Evolutionary conservation across 2,113 vertebrate species (phyloP).

Genomic region (Cavia aperea): DNA sequence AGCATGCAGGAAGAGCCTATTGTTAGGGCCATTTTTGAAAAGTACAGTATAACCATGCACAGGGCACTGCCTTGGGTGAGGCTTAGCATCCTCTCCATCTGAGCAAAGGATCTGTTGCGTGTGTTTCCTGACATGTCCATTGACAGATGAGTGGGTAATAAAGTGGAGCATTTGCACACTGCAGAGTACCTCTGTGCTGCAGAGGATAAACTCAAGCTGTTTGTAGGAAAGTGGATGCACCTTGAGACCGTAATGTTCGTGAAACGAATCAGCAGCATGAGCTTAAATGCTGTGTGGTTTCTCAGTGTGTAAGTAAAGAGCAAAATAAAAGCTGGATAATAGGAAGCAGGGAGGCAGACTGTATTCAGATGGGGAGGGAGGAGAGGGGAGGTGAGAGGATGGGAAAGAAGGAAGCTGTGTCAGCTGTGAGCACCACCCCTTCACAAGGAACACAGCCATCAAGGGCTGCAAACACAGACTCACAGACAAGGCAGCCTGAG

Average conservation of each 20-base stretch:
- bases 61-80: not conserved
- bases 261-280: not conserved
- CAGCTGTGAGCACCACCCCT: not conserved
- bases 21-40: not conserved
- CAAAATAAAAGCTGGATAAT: not conserved
- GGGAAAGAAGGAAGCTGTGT: not conserved
- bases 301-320: not conserved
- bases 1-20: not conserved
- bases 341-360: not conserved
- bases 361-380: not conserved
- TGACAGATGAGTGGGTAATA: not conserved
- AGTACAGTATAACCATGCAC: not conserved
- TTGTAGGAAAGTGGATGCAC: not conserved
- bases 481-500: not conserved
- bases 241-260: not conserved
- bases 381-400: not conserved
- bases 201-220: not conserved
- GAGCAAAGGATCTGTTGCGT: not conserved
- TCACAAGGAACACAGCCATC: not conserved
- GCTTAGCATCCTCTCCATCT: too few relatives aligned
- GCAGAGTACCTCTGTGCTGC: too few relatives aligned
- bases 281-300: not conserved
- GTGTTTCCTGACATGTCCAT: not conserved
- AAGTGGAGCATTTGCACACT: not conserved
- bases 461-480: not conserved